Base-by-base conservation (phyloP, 2,797 vertebrate genomes). In the Propithecus deckenii region DNA sequence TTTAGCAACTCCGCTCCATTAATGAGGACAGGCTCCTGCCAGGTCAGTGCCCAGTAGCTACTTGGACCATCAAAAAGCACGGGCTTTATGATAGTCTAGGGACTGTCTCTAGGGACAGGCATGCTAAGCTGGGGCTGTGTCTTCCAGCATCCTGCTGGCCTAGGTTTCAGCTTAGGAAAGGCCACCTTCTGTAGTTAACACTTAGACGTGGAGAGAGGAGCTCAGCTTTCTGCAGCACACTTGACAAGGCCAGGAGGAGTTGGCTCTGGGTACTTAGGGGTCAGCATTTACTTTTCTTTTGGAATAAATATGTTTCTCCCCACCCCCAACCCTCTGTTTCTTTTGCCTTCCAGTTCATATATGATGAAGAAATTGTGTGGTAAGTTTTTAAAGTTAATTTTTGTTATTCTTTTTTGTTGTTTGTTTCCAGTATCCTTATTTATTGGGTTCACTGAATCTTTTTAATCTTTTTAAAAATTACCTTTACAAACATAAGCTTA, bases 321-420 rank as follows among this genome's bases (percentile, higher is more conserved):
- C 13, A 1, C 2, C 1, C 35, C 48, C 50, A 78, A 28, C 94
- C 13, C 4, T 95, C 38, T 98, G 89, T 96, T 96, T 94, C 95
- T 79, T 94, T 92, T 97, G n/a, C 15, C 75, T 98, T 98, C 84
- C 95, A 99, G 99, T 99, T 99, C 97, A 99, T 99, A 97, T 99
- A 99, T 65, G 99, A 99, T 97, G 99, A 99, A 96, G 97, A 98
- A 98, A 99, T 99, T 96, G 98, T 98, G 89, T 99, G 99, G 99
- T 99, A 98, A 99, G 99, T 98, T 94, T 76, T 57, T n/a, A 32
- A 80, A n/a, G 0, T 86, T 61, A 93, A 61, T 55, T 92, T 86
- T 52, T 67, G 0, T 69, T 55, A 13, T 81, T 76, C 20, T 52
- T 38, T 67, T 80, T 72, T 35, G 18, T 38, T 38, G 4, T 38